Evolutionary conservation across 2,113 vertebrate species (phyloP).

Genomic region (Nothoprocta pentlandii): DNA sequence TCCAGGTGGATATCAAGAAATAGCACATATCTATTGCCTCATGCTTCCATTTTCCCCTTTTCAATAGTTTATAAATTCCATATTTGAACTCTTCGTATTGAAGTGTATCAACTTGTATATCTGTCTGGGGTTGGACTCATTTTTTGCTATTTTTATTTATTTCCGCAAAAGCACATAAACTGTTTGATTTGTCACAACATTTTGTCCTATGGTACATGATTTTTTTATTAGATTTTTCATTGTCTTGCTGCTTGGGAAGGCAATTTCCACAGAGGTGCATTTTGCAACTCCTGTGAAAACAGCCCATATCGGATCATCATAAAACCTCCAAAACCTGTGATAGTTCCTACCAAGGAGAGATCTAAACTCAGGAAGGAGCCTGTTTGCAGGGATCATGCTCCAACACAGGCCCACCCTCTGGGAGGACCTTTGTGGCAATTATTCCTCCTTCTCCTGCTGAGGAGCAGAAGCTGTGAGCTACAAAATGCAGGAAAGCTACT

Average conservation of each 20-base stretch:
- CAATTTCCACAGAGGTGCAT: not conserved
- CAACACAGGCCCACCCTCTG: not conserved
- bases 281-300: not conserved
- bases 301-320: not conserved
- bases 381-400: not conserved
- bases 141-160: not conserved
- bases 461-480: not conserved
- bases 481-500: not conserved
- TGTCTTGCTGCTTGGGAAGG: not conserved
- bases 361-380: not conserved
- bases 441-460: not conserved
- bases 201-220: fast-evolving
- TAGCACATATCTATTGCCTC: not conserved
- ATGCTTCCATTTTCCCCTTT: not conserved
- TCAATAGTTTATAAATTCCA: not conserved
- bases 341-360: not conserved
- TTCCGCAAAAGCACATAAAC: not conserved
- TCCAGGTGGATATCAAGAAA: not conserved
- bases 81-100: not conserved
- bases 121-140: not conserved
- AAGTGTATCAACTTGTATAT: not conserved
- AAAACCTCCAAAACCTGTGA: not conserved
- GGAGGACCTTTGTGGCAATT: not conserved
- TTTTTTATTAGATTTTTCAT: not conserved
- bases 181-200: not conserved